Percentiles rank a stretch among this genome's conserved stretches.
phyloP scores from a whole-genome alignment of 2,113 vertebrate species.

The Pelusios castaneus region DNA sequence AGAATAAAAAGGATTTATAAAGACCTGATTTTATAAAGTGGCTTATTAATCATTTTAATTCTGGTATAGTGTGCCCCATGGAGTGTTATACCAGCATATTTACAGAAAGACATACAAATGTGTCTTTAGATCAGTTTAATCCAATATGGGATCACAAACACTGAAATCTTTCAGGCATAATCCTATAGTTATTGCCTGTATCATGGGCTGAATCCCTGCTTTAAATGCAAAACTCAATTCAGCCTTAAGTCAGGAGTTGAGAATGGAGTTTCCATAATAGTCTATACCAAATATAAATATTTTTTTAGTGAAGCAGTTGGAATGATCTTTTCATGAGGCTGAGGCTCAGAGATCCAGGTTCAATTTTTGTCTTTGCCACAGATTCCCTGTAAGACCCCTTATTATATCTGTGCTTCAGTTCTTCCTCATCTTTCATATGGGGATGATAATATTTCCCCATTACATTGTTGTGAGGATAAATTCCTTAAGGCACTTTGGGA shows the following conservation, averaged over 20 bases:
- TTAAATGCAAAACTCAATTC: neutral
- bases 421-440: neutral
- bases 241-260: neutral
- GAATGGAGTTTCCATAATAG: neutral
- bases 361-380: neutral
- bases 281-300: neutral
- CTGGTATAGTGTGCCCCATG: neutral
- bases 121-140: neutral
- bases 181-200: neutral
- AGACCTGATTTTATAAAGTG: constrained; percentile 26
- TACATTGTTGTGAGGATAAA: neutral
- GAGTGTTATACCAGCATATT: neutral
- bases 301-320: neutral
- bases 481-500: neutral
- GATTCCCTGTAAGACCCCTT: accelerated
- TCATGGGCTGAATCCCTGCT: neutral
- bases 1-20: constrained; percentile 41
- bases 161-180: neutral
- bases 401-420: accelerated
- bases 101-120: neutral
- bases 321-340: neutral
- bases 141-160: neutral
- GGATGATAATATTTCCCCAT: neutral
- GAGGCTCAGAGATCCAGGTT: neutral
- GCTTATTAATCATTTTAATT: neutral